A percentile compares a stretch with the other conserved stretches of the same genome.
phyloP scores from a whole-genome alignment of 2,113 vertebrate genomes.

The Ictalurus furcatus region DNA sequence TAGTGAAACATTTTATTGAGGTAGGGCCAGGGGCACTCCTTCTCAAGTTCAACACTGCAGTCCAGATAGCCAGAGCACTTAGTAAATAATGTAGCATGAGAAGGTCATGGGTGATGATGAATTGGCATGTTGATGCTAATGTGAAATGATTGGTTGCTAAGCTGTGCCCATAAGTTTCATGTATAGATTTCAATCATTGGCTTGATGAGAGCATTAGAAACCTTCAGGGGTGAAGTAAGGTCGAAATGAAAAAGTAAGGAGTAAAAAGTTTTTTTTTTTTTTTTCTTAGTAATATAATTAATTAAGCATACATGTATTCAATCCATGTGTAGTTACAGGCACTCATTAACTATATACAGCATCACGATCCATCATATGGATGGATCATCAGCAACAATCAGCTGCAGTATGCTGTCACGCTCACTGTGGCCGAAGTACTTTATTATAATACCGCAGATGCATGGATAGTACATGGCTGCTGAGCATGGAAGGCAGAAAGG shows the following conservation, averaged over 20 bases:
- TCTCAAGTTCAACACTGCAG: background rate
- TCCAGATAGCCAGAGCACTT: background rate
- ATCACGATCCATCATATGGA: background rate
- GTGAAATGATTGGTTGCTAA: background rate
- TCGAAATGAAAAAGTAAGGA: background rate
- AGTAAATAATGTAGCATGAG: conserved; percentile 11
- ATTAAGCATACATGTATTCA: background rate
- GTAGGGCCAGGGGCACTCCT: background rate
- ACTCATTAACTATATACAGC: background rate
- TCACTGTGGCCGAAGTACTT: background rate
- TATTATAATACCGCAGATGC: background rate
- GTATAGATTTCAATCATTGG: background rate
- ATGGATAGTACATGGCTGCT: background rate
- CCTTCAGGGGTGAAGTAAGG: background rate
- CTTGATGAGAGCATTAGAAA: background rate
- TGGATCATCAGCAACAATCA: background rate
- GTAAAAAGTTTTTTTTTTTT: background rate
- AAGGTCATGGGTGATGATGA: conserved; percentile 9
- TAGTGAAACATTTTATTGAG: background rate
- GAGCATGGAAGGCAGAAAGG: background rate
- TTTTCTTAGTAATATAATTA: background rate
- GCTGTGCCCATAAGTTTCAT: background rate
- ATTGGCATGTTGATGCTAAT: background rate
- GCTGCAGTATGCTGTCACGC: background rate
- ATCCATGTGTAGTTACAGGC: background rate